Evolutionary conservation across 1,140 invertebrate species (phyloP).

Genomic region (Drepana arcuata): DNA sequence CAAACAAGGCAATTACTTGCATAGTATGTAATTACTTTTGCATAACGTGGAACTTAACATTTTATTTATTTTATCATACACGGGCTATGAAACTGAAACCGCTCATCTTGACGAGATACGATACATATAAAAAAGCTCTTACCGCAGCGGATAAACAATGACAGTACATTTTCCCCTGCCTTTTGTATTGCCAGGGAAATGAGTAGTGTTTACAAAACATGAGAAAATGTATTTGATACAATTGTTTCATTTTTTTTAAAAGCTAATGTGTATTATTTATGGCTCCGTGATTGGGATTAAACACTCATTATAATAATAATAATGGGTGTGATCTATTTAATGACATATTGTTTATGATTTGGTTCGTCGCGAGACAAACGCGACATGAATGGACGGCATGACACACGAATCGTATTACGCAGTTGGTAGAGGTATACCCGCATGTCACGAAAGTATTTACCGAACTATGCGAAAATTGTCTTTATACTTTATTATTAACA

Average conservation of each 20-base stretch:
- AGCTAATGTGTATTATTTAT: too few species aligned
- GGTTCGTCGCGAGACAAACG: background rate
- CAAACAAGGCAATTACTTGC: background rate
- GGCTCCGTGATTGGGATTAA: too few species aligned
- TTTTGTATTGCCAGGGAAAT: constrained; percentile 2
- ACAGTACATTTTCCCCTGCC: constrained; percentile 3
- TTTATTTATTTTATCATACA: too few species aligned
- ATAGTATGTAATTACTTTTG: too few species aligned
- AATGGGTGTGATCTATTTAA: background rate
- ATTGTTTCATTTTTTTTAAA: constrained; percentile 5
- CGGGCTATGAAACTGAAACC: constrained; percentile 1
- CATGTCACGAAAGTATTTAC: too few species aligned
- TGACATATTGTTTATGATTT: background rate
- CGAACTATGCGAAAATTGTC: too few species aligned
- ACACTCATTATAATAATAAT: too few species aligned
- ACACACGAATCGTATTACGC: too few species aligned
- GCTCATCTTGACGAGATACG: constrained; percentile 1
- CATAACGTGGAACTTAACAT: too few species aligned
- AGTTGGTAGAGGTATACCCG: too few species aligned
- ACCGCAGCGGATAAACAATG: constrained; percentile 8
- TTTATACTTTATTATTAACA: too few species aligned
- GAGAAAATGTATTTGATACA: constrained; percentile 3
- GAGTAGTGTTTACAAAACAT: constrained; percentile 3
- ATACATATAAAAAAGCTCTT: background rate
- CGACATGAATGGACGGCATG: background rate